Conservation (phyloP, 2,888 invertebrate genomes). For the Taphrorychus bicolor region DNA sequence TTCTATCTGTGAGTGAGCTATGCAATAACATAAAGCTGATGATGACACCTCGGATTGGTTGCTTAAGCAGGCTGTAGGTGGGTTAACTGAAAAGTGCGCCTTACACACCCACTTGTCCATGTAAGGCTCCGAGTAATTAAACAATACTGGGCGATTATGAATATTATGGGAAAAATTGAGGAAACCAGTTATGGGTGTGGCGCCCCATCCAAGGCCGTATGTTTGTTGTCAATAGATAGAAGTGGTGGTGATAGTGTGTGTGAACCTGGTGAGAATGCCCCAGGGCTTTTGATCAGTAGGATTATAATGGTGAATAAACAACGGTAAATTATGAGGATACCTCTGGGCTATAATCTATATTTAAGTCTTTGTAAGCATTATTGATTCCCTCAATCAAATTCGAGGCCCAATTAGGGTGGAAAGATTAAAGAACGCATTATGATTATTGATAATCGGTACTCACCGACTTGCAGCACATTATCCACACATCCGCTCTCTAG, state of each 20-base stretch:
- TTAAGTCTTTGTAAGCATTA: too few relatives aligned
- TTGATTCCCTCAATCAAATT: too few relatives aligned
- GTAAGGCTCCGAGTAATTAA: conserved; percentile 2
- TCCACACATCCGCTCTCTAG: conserved; percentile 84
- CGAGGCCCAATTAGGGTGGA: too few relatives aligned
- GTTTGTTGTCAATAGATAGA: neutral
- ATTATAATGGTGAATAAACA: too few relatives aligned
- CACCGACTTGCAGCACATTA: conserved; percentile 88
- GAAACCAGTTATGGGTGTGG: conserved; percentile 28
- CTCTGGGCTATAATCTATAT: too few relatives aligned
- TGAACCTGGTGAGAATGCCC: too few relatives aligned
- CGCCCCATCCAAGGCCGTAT: conserved; percentile 1
- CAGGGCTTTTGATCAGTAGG: too few relatives aligned
- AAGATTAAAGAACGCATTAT: too few relatives aligned
- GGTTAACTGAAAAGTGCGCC: neutral
- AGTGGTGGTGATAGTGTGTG: neutral
- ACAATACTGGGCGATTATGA: conserved; percentile 7
- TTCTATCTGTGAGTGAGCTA: neutral
- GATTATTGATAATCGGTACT: too few relatives aligned
- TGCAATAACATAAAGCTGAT: neutral
- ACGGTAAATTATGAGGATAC: too few relatives aligned
- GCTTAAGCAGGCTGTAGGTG: neutral
- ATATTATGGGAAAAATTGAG: conserved; percentile 14
- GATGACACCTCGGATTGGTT: neutral
- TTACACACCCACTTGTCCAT: conserved; percentile 1